Evolutionary conservation across 2,797 vertebrate genomes (phyloP).

Genomic region (Brotula barbata): DNA sequence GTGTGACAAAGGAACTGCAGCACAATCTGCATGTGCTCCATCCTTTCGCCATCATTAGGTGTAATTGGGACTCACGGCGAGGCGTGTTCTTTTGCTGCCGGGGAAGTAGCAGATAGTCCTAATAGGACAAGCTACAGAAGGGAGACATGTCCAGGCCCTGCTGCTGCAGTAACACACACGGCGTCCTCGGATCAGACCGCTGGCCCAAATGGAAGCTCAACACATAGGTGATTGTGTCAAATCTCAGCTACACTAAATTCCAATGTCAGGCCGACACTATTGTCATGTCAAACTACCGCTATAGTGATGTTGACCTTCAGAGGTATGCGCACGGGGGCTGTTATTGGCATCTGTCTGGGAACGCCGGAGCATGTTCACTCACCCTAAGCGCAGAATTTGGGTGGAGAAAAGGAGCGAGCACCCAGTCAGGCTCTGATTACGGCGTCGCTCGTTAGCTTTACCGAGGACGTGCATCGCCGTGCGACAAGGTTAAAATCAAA

Average conservation of each 20-base stretch:
- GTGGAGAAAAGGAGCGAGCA: constrained; percentile 25
- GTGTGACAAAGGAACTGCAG: constrained; percentile 75
- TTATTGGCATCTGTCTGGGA: constrained; percentile 66
- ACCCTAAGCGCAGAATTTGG: constrained; percentile 35
- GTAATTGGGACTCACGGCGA: constrained; percentile 78
- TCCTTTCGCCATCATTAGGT: constrained; percentile 78
- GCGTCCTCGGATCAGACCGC: constrained; percentile 40
- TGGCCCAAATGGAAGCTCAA: constrained; percentile 49
- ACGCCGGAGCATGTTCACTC: constrained; percentile 44
- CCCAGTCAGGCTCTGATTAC: constrained; percentile 59
- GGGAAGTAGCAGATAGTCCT: constrained; percentile 56
- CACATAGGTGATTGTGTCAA: constrained; percentile 45
- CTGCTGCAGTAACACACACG: constrained; percentile 33
- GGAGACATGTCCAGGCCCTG: constrained; percentile 55
- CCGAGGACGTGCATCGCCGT: constrained; percentile 65
- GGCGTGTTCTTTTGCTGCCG: constrained; percentile 60
- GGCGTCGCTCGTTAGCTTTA: constrained; percentile 70
- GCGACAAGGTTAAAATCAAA: constrained; percentile 69
- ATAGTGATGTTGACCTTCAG: constrained; percentile 60
- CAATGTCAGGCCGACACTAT: constrained; percentile 31
- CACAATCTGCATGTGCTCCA: constrained; percentile 76
- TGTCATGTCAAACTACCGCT: constrained; percentile 52
- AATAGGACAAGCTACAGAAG: constrained; percentile 62
- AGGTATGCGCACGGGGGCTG: constrained; percentile 27
- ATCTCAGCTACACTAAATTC: constrained; percentile 13